Percentiles rank a stretch among this genome's conserved stretches.
phyloP scores from a whole-genome alignment of 2,888 invertebrate species.

The Diarsia mendica region DNA sequence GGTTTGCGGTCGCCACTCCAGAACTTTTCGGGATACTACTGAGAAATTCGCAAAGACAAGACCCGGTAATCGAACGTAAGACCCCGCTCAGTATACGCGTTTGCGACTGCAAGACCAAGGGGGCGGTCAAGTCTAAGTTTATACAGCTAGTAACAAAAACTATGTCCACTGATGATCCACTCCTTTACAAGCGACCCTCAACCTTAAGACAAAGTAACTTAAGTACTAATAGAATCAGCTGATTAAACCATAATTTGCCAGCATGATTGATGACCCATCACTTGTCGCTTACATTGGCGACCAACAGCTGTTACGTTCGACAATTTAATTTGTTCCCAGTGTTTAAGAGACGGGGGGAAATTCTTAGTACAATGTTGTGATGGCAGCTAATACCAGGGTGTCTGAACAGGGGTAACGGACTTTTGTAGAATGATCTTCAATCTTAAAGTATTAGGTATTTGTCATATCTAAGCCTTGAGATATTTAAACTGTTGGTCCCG shows the following conservation, averaged over 20 bases:
- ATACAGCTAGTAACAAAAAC: too few species aligned
- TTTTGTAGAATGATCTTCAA: background rate
- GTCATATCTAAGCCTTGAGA: too few species aligned
- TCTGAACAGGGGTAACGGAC: constrained; percentile 2
- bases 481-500: too few species aligned
- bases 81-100: too few species aligned
- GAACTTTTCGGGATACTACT: too few species aligned
- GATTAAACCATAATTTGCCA: constrained; percentile 39
- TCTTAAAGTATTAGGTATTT: background rate
- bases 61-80: too few species aligned
- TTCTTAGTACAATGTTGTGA: constrained; percentile 8
- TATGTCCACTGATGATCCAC: too few species aligned
- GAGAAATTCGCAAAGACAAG: too few species aligned
- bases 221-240: constrained; percentile 4
- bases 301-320: constrained; percentile 46
- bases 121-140: too few species aligned
- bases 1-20: too few species aligned
- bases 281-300: constrained; percentile 38
- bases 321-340: constrained; percentile 50
- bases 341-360: background rate
- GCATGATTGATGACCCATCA: constrained; percentile 49
- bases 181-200: background rate
- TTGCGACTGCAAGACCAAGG: too few species aligned
- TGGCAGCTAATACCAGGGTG: constrained; percentile 15
- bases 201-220: background rate